Percentiles rank a stretch among this genome's conserved stretches.
phyloP scores from a whole-genome alignment of 2,113 vertebrate genomes.

The Vulpes ferrilata region DNA sequence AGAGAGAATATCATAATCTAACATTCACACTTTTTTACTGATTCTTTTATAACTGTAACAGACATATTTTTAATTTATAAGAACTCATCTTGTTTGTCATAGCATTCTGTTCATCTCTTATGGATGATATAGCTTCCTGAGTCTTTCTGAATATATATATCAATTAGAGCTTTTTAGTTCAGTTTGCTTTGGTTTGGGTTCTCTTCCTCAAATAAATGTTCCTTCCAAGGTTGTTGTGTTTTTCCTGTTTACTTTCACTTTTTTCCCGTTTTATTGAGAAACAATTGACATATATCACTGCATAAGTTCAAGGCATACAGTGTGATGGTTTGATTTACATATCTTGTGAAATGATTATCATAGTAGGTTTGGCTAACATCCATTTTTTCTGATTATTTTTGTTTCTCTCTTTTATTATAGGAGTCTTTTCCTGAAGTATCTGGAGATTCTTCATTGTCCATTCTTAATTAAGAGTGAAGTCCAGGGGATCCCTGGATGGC shows the following conservation, averaged over 20 bases:
- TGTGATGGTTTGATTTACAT: neutral
- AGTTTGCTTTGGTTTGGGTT: neutral
- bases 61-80: neutral
- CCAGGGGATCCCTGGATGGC: neutral
- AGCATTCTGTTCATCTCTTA: neutral
- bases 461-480: neutral
- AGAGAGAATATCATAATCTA: neutral
- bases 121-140: neutral
- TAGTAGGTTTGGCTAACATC: neutral
- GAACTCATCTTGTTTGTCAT: neutral
- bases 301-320: neutral
- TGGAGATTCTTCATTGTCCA: constrained; percentile 1
- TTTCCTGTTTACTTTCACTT: neutral
- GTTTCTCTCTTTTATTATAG: neutral
- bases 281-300: neutral
- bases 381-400: neutral
- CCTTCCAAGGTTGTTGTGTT: neutral
- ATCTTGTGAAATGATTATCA: neutral
- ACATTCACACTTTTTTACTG: neutral
- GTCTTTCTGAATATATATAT: constrained; percentile 42
- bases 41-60: neutral
- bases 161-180: neutral
- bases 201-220: constrained; percentile 6
- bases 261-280: neutral
- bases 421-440: neutral